Percentiles rank a stretch among this genome's conserved stretches.
These are phyloP conservation scores for Tautogolabrus adspersus DNA, from an alignment of 2,113 vertebrate species.

Conservation along the genomic window DNA sequence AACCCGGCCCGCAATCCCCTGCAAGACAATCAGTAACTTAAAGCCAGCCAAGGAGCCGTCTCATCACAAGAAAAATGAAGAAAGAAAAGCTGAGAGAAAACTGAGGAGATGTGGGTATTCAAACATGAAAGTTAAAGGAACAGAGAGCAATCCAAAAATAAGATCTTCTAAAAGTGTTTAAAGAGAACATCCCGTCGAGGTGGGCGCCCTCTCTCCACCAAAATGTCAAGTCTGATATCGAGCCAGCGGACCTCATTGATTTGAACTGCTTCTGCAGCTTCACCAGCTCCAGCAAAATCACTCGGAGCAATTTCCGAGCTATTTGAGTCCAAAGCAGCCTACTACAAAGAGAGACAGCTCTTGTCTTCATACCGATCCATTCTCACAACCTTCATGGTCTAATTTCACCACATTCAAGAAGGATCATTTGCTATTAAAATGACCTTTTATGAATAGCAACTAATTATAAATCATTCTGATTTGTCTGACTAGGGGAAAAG, in stretches of 20 bases:
- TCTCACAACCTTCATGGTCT: not conserved
- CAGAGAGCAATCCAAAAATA: conserved; percentile 15
- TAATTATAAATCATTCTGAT: too few relatives aligned
- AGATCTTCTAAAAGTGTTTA: conserved; percentile 22
- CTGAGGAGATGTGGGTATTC: too few relatives aligned
- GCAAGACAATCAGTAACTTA: conserved; percentile 13
- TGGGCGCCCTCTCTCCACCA: conserved; percentile 22
- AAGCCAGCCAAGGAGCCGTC: not conserved
- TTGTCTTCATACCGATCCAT: not conserved
- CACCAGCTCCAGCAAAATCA: conserved; percentile 35
- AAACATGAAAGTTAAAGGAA: not conserved
- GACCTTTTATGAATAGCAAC: too few relatives aligned
- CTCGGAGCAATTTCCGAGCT: conserved; percentile 38
- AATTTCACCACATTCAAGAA: not conserved
- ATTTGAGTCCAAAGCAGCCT: conserved; percentile 19
- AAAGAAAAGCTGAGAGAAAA: not conserved
- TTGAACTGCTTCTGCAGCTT: conserved; percentile 5
- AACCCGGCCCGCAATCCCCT: conserved; percentile 1
- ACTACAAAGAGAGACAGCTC: not conserved
- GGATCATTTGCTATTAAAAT: not conserved
- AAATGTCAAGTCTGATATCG: conserved; percentile 42
- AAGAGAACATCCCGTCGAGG: conserved; percentile 10
- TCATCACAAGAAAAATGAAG: conserved; percentile 4
- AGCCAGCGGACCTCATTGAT: conserved; percentile 41
- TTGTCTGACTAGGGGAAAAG: too few relatives aligned